Conservation (phyloP, 2,888 invertebrate genomes). For the Ophraella communa region DNA sequence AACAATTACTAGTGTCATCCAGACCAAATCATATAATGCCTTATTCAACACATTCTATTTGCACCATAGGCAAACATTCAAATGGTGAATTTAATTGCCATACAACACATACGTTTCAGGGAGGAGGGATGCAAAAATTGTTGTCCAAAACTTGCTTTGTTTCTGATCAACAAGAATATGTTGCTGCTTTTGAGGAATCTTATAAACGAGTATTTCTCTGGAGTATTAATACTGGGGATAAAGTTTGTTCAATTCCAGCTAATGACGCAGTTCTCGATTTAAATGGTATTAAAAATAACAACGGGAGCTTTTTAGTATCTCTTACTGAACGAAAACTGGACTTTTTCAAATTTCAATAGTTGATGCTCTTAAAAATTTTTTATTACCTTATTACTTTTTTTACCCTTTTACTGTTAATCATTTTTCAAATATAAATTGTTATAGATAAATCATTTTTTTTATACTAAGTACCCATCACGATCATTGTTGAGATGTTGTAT, state of each 20-base stretch:
- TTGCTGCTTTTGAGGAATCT: slow-evolving; percentile 79
- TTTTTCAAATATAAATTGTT: too few relatives aligned
- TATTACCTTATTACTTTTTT: too few relatives aligned
- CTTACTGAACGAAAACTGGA: slow-evolving; percentile 72
- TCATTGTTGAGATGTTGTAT: too few relatives aligned
- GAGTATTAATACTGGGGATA: slow-evolving; percentile 65
- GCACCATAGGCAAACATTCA: slow-evolving; percentile 60
- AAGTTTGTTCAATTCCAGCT: slow-evolving; percentile 63
- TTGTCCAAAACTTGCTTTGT: slow-evolving; percentile 70
- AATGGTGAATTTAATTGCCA: slow-evolving; percentile 64
- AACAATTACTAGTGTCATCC: slow-evolving; percentile 73
- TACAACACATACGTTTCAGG: slow-evolving; percentile 68
- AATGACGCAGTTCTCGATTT: slow-evolving; percentile 74
- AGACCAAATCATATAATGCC: slow-evolving; percentile 68
- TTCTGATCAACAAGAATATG: slow-evolving; percentile 65
- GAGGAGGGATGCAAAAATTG: slow-evolving; percentile 71
- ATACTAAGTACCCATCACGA: too few relatives aligned
- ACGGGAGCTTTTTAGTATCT: slow-evolving; percentile 66
- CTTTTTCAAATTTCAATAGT: slow-evolving; percentile 69
- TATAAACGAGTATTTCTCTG: slow-evolving; percentile 70
- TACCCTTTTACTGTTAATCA: too few relatives aligned
- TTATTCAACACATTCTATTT: slow-evolving; percentile 65
- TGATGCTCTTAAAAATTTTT: too few relatives aligned
- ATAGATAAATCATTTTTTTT: too few relatives aligned
- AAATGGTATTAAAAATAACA: slow-evolving; percentile 65